Conservation (phyloP, 2,797 vertebrate genomes). For the Cossypha dichroa region DNA sequence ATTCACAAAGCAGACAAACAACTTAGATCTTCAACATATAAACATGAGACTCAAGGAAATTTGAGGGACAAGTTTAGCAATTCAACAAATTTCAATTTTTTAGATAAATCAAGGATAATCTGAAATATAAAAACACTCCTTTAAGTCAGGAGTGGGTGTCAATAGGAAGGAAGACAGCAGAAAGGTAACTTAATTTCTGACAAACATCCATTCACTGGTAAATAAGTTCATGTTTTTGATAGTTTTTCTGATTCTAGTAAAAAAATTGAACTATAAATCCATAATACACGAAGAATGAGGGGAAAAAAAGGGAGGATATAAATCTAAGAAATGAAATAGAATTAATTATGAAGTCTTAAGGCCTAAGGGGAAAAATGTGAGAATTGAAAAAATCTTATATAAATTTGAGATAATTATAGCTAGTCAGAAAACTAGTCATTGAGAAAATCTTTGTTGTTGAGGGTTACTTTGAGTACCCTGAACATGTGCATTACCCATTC, state of each 20-base stretch:
- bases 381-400: not conserved
- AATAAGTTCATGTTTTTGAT: not conserved
- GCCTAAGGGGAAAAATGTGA: rapidly evolving
- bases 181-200: not conserved
- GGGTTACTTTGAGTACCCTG: not conserved
- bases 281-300: not conserved
- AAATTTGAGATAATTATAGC: not conserved
- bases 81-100: not conserved
- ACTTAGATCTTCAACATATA: not conserved
- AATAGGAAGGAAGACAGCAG: not conserved
- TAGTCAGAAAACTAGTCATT: not conserved
- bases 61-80: not conserved
- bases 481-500: not conserved
- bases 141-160: not conserved
- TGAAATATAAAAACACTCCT: not conserved
- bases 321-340: not conserved
- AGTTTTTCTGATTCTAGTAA: not conserved
- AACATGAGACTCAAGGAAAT: not conserved
- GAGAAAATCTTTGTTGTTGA: not conserved
- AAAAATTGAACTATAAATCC: not conserved
- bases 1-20: not conserved
- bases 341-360: not conserved
- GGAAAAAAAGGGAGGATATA: not conserved
- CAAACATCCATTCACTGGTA: not conserved
- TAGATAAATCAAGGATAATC: not conserved